These are phyloP conservation scores for Acanthisitta chloris DNA, from an alignment of 2,113 vertebrate species.

Conservation along the genomic window DNA sequence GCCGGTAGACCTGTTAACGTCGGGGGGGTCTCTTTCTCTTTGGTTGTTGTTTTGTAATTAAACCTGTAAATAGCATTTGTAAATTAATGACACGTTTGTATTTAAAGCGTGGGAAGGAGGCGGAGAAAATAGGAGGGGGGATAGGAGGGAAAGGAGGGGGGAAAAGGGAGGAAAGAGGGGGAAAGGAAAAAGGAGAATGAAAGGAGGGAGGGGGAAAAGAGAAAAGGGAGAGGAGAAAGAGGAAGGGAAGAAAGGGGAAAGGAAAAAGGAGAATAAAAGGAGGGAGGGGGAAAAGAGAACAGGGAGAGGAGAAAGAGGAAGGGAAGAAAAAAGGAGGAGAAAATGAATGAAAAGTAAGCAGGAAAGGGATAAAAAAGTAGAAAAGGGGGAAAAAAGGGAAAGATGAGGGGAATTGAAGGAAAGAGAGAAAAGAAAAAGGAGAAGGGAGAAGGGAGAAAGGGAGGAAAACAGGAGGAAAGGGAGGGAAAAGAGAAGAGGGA, in stretches of 20 bases:
- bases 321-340: too few species aligned
- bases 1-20: slow-evolving; percentile 63
- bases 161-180: background rate
- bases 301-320: too few species aligned
- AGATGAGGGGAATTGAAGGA: background rate
- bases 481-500: too few species aligned
- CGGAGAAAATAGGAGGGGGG: background rate
- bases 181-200: accelerated
- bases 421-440: background rate
- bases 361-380: background rate
- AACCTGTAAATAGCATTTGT: slow-evolving; percentile 92
- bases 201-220: too few species aligned
- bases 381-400: background rate
- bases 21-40: slow-evolving; percentile 56
- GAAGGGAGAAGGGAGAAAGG: too few species aligned
- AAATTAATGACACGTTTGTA: slow-evolving; percentile 89
- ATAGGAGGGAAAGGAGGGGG: background rate
- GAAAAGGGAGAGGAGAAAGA: background rate
- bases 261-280: background rate
- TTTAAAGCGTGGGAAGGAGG: slow-evolving; percentile 71
- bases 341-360: too few species aligned
- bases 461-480: background rate
- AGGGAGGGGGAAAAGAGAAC: too few species aligned
- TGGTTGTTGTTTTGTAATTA: slow-evolving; percentile 77
- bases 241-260: accelerated